Conservation (phyloP, 2,888 invertebrate genomes). For the Lepidochitona cinerea region DNA sequence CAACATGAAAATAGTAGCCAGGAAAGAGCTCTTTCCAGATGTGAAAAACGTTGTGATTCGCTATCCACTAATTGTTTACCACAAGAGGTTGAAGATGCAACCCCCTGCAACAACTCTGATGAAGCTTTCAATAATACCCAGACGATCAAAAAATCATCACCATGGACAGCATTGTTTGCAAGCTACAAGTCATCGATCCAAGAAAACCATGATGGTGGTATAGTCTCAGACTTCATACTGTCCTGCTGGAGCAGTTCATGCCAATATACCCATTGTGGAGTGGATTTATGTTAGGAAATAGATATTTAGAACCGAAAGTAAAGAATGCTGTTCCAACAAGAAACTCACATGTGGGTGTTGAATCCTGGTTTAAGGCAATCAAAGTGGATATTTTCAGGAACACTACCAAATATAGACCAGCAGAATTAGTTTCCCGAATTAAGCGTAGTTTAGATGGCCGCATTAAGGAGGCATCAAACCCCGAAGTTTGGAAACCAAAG, state of each 20-base stretch:
- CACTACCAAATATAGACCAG: not conserved
- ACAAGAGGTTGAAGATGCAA: too few relatives aligned
- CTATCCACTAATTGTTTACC: too few relatives aligned
- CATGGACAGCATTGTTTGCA: too few relatives aligned
- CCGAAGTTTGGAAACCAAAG: not conserved
- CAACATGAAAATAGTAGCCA: too few relatives aligned
- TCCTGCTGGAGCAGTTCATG: not conserved
- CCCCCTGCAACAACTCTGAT: too few relatives aligned
- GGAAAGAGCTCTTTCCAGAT: too few relatives aligned
- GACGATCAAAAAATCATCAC: too few relatives aligned
- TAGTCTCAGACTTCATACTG: not conserved
- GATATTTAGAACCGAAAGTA: too few relatives aligned
- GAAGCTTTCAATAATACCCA: too few relatives aligned
- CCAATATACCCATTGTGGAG: constrained; percentile 4
- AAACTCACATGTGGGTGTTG: not conserved
- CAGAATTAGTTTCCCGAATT: not conserved
- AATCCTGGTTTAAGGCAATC: not conserved
- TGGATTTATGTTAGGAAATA: not conserved
- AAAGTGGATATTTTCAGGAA: not conserved
- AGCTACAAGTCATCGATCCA: too few relatives aligned
- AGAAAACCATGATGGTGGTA: too few relatives aligned
- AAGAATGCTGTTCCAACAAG: not conserved
- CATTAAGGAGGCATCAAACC: not conserved
- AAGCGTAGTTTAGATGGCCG: not conserved
- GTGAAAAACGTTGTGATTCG: too few relatives aligned